These are phyloP conservation scores for Arvicanthis niloticus DNA, from an alignment of 2,113 vertebrate species.

Conservation along the genomic window DNA sequence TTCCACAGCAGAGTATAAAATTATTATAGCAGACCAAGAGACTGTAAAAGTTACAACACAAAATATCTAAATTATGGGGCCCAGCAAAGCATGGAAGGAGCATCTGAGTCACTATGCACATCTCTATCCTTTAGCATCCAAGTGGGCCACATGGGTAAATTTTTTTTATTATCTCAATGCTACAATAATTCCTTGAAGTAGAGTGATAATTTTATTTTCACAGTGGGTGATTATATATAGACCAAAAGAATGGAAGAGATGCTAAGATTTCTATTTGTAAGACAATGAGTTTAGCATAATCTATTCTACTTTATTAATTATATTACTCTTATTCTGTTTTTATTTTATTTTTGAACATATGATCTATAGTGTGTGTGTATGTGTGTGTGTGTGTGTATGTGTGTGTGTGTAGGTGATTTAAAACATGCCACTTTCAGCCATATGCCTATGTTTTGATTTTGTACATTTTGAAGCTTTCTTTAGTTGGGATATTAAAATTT, in stretches of 20 bases:
- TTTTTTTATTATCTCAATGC: constrained; percentile 39
- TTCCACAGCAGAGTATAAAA: constrained; percentile 51
- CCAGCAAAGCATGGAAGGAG: not conserved
- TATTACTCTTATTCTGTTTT: not conserved
- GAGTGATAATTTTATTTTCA: constrained; percentile 57
- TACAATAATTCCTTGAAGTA: constrained; percentile 42
- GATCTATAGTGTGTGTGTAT: not conserved
- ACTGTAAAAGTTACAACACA: constrained; percentile 61
- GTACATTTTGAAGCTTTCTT: constrained; percentile 1
- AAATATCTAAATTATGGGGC: not conserved
- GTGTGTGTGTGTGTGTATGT: not conserved
- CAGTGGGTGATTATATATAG: not conserved
- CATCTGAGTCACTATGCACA: not conserved
- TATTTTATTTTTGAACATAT: constrained; percentile 39
- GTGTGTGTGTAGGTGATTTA: not conserved
- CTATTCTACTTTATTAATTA: constrained; percentile 12
- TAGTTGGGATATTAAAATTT: constrained; percentile 42
- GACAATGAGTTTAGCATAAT: not conserved
- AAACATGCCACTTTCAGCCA: not conserved
- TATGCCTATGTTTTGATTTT: not conserved
- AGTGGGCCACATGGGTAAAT: not conserved
- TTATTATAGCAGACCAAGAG: constrained; percentile 41
- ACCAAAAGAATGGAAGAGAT: not conserved
- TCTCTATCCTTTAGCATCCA: not conserved
- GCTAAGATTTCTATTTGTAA: constrained; percentile 12